Conservation (phyloP, 2,888 invertebrate species). For the Chrysolina americana region DNA sequence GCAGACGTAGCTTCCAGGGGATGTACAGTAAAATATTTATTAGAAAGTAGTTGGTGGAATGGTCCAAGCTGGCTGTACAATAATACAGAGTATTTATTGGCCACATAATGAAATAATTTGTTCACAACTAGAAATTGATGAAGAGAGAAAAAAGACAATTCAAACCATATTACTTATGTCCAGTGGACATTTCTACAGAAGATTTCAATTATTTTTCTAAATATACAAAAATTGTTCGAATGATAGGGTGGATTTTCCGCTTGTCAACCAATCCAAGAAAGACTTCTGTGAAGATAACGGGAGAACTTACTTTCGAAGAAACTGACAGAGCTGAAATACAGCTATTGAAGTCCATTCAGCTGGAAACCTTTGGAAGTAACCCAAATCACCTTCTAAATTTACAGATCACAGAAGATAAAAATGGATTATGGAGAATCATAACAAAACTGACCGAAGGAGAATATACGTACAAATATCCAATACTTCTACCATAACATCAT, state of each 20-base stretch:
- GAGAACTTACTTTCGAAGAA: background rate
- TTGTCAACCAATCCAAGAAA: background rate
- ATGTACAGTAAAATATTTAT: too few relatives aligned
- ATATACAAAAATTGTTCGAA: background rate
- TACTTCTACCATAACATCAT: background rate
- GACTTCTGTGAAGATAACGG: background rate
- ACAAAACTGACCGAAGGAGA: background rate
- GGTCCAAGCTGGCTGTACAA: too few relatives aligned
- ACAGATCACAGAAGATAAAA: background rate
- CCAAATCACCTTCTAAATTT: background rate
- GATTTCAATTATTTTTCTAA: conserved; percentile 3
- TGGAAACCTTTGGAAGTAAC: background rate
- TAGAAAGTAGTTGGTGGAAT: too few relatives aligned
- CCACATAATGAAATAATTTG: background rate
- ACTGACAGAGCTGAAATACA: background rate
- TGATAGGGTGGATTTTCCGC: conserved; percentile 3
- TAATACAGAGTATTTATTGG: background rate
- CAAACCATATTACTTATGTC: background rate
- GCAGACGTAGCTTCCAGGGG: background rate
- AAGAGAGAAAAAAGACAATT: background rate
- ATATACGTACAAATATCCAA: background rate
- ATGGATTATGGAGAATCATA: background rate
- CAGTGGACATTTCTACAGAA: background rate
- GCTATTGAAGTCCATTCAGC: background rate
- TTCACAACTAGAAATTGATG: background rate